Base-by-base conservation (phyloP, 2,797 vertebrate species). In the Xenops minutus region DNA sequence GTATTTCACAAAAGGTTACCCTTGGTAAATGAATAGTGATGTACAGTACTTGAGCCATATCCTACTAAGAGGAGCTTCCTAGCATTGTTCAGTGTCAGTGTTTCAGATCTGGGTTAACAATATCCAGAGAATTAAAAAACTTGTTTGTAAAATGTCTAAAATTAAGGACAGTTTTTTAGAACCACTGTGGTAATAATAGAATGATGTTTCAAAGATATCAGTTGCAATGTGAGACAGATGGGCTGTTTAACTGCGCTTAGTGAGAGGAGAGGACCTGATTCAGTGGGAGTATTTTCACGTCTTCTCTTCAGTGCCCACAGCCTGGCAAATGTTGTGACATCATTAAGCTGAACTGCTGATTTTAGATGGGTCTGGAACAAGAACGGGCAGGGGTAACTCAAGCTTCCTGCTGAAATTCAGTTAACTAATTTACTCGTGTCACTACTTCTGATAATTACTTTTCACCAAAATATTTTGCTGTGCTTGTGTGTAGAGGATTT, bases 391-490 rank as follows among this genome's bases (percentile, higher is more conserved):
- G 97, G 94, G 97, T 97, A 98, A 98, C 97, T 97, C 98, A 98
- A 98, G 96, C 95, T 97, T 98, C 97, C 96, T 81, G 92, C 97
- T 98, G 97, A 97, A 98, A 98, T 96, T 93, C 97, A 98, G 98
- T 98, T 98, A 98, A 97, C 97, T 98, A 97, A 98, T 98, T 98
- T 98, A 97, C 97, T 96, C 96, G 97, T 97, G 97, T 98, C 98
- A 98, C 98, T 98, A 97, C 98, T 98, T 97, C 98, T 98, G 97
- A 98, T 98, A 98, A 98, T 98, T 98, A 98, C 98, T 98, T 98
- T 98, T 98, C 98, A 98, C 98, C 98, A 98, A 98, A 99, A 98
- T 98, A 99, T 98, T 98, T 98, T 98, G 98, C 98, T 98, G 95
- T 98, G 97, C 98, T 98, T 98, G 96, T 98, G 96, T 98, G 97